Base-by-base conservation (phyloP, 1,140 invertebrate genomes). In the Bombus sylvicola region DNA sequence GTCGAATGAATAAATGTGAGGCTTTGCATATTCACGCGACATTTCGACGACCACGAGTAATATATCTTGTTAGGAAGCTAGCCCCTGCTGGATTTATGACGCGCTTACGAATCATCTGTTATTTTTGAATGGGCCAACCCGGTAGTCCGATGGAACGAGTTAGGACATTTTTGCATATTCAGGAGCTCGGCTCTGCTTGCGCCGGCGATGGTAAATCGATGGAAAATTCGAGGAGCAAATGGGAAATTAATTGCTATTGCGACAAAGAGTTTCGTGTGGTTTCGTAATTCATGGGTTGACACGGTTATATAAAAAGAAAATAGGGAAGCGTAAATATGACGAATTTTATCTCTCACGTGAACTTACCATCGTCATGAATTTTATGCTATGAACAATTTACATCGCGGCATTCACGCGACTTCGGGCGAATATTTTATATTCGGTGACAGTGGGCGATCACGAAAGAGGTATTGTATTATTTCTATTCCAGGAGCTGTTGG, bases 61-160 rank as follows among this genome's bases (percentile, higher is more conserved):
- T 80, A 80, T 80, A 80, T 80, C 78, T 80, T 43, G 78, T 69
- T 80, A 80, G 78, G 59, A 47, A 62, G 53, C n/a, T 34, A 37
- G 31, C 22, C 12, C 39, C 22, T 13, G 78, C 25, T 53, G 78
- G 43, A 80, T 80, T 68, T 80, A 80, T 69, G 78, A 80, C 78
- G 25, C 31, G 78, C 41, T 80, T 43, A 18, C 75, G 75, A 62
- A 77, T 77, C 75, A 71, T 69, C 78, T 69, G 64, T 34, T 53
- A 34, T 80, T 69, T 69, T 69, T 69, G 77, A 79, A 66, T 57
- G 28, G 25, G 59, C 28, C 59, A 78, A 78, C 41, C 22, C 41
- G 62, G 22, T 25, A 13, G 41, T 6, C 22, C 28, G 64, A 68
- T 66, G 41, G 41, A 68, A 79, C 39, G n/a, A 47, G 34, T 37